Conservation (phyloP, 1,140 invertebrate species). For the Ips nitidus region DNA sequence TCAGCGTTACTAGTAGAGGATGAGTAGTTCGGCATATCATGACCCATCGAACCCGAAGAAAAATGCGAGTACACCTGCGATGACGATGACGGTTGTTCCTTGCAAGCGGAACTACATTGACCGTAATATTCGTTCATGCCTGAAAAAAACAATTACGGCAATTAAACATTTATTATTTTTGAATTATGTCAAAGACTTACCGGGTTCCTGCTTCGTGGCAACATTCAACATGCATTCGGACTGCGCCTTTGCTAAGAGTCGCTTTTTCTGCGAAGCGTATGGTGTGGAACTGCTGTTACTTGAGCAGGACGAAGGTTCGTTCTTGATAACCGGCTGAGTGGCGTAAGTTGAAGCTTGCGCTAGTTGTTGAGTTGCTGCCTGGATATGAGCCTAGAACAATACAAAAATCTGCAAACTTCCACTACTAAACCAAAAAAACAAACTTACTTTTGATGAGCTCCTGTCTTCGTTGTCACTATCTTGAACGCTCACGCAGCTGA, state of each 20-base stretch:
- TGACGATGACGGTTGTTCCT: constrained; percentile 39
- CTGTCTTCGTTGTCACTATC: constrained; percentile 77
- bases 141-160: constrained; percentile 14
- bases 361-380: constrained; percentile 48
- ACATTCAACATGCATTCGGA: constrained; percentile 71
- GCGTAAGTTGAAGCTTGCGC: constrained; percentile 42
- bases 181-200: constrained; percentile 13
- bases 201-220: constrained; percentile 55
- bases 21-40: constrained; percentile 33
- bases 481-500: constrained; percentile 79
- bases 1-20: constrained; percentile 52
- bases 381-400: constrained; percentile 22
- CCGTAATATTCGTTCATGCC: constrained; percentile 48
- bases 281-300: constrained; percentile 45
- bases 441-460: constrained; percentile 50
- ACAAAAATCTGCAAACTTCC: not conserved
- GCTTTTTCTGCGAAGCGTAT: constrained; percentile 79
- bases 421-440: not conserved
- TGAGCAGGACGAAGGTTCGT: constrained; percentile 54
- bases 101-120: constrained; percentile 49
- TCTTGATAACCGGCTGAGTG: constrained; percentile 56
- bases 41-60: constrained; percentile 20
- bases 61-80: constrained; percentile 22
- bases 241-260: constrained; percentile 82
- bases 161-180: not conserved